Conservation (phyloP, 2,113 vertebrate genomes). For the Raja brachyura region DNA sequence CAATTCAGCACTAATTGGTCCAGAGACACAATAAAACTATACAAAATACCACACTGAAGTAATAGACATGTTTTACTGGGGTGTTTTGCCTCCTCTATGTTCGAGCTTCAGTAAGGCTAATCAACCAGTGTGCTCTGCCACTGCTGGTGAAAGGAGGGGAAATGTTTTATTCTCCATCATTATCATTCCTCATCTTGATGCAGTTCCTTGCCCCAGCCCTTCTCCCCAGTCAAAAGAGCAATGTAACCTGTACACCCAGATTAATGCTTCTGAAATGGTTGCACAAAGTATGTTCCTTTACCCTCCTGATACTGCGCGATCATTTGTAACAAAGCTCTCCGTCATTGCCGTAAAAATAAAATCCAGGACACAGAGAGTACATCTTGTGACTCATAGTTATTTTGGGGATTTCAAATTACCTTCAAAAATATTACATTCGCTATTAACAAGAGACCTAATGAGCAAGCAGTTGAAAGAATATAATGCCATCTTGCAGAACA, state of each 20-base stretch:
- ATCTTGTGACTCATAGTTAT: slow-evolving; percentile 10
- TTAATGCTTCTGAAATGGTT: background rate
- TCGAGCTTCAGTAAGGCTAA: background rate
- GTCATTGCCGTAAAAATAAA: background rate
- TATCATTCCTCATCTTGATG: background rate
- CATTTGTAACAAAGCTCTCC: background rate
- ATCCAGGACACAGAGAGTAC: slow-evolving; percentile 1
- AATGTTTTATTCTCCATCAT: background rate
- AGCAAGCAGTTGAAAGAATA: slow-evolving; percentile 35
- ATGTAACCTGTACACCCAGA: background rate
- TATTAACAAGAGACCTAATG: slow-evolving; percentile 39
- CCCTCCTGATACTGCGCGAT: background rate
- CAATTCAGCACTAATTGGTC: slow-evolving; percentile 34
- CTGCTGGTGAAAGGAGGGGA: background rate
- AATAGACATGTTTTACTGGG: background rate
- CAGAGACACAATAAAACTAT: background rate
- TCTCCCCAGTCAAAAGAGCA: background rate
- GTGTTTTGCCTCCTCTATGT: background rate
- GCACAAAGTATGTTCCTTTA: background rate
- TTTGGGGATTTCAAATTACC: slow-evolving; percentile 34
- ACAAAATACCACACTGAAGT: background rate
- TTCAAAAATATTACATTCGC: slow-evolving; percentile 34
- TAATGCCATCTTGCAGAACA: slow-evolving; percentile 30
- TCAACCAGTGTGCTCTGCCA: background rate
- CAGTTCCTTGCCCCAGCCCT: background rate